These are phyloP conservation scores for Onychomys arenicola DNA, from an alignment of 2,797 vertebrate genomes.

Conservation along the genomic window DNA sequence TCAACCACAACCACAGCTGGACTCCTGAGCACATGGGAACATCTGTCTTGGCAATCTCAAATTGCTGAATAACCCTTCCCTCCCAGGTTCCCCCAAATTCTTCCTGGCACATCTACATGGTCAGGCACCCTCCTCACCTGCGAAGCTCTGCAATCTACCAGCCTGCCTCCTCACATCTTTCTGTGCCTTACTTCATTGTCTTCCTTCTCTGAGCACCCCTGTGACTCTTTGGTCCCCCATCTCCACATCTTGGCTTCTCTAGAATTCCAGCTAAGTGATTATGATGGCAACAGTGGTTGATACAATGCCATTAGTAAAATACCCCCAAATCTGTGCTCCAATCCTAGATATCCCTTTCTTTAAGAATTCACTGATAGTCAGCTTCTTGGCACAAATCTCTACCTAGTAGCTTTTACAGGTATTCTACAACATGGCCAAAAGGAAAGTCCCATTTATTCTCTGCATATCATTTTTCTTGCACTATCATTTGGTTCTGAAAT, in stretches of 20 bases:
- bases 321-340: neutral
- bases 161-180: no score
- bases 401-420: neutral
- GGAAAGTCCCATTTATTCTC: neutral
- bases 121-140: neutral
- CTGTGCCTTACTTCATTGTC: neutral
- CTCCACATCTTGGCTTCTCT: no score
- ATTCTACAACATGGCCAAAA: neutral
- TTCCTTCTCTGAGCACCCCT: neutral
- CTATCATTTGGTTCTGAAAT: neutral
- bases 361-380: neutral
- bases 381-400: neutral
- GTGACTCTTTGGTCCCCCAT: neutral
- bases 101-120: fast-evolving
- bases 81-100: neutral
- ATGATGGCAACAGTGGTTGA: fast-evolving
- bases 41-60: neutral
- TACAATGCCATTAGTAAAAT: fast-evolving
- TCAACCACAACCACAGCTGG: neutral
- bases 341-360: neutral
- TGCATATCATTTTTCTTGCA: neutral
- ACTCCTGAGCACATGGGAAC: neutral
- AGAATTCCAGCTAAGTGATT: neutral
- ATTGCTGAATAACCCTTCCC: neutral
- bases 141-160: neutral